Evolutionary conservation across 2,113 vertebrate genomes (phyloP).

Genomic region (Chlamydotis undulata): DNA sequence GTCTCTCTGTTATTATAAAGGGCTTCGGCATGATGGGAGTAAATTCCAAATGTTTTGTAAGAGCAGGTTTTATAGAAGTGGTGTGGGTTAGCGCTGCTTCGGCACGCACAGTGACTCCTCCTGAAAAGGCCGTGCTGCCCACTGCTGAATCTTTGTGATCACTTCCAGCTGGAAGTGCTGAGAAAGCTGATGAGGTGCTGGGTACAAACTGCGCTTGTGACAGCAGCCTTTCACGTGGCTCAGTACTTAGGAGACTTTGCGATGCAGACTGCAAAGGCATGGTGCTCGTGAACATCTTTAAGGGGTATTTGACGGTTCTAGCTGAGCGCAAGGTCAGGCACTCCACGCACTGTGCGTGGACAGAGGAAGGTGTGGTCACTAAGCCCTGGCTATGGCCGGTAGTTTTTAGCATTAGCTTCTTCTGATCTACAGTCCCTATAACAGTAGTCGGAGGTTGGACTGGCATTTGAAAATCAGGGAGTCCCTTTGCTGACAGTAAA

Average conservation of each 20-base stretch:
- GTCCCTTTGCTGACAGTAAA: not conserved
- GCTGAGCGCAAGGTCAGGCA: not conserved
- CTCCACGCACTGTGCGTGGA: rapidly evolving
- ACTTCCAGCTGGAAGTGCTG: not conserved
- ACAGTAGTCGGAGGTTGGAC: not conserved
- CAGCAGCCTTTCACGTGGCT: not conserved
- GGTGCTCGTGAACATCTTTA: not conserved
- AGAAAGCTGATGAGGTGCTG: not conserved
- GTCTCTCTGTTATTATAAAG: rapidly evolving
- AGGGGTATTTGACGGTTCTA: not conserved
- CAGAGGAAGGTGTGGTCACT: not conserved
- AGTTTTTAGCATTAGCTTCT: not conserved
- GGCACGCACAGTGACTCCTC: not conserved
- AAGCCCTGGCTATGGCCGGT: not conserved
- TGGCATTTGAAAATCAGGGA: not conserved
- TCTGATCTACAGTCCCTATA: not conserved
- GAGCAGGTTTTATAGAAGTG: not conserved
- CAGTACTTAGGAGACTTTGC: not conserved
- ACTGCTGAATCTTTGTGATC: rapidly evolving
- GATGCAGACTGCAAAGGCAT: rapidly evolving
- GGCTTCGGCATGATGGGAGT: not conserved
- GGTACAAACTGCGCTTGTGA: not conserved
- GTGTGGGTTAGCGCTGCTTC: not conserved
- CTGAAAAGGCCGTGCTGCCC: not conserved
- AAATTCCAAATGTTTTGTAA: not conserved